Base-by-base conservation (phyloP, 2,113 vertebrate species). In the Barnardius zonarius region DNA sequence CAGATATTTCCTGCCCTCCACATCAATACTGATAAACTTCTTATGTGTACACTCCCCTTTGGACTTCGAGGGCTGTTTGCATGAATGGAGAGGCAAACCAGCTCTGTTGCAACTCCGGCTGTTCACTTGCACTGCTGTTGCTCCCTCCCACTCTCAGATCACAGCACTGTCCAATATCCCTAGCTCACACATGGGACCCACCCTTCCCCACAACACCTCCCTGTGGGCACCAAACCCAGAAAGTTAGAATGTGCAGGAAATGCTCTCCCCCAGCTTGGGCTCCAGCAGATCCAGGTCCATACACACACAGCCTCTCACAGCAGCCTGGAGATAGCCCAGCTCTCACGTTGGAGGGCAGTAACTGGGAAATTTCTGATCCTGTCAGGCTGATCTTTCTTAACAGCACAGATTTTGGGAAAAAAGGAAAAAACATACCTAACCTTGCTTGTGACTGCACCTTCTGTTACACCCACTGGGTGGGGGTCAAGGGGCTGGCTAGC, bases 401-500 rank as follows among this genome's bases (percentile, higher is more conserved):
- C 11, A 78, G 44, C 52, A 51, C 11, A 62, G 20, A 35, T 51
- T 19, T 69, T 1, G 25, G 35, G 3, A 2, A 55, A 86, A 78
- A 63, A 7, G 2, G 14, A 6, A 37, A 72, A 88, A 70, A n/a
- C 15, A 22, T 3, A 3, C 7, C 30, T 43, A 12, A n/a, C 79
- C 22, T 74, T 46, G 55, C 37, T 14, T 39, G 6, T 37, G 25
- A 67, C 20, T 90, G 51, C 48, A 48, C 27, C 5, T 68, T 66
- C 49, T 74, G 27, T 51, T 84, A 63, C 6, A 64, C 4, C 2
- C 0, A 0, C 19, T 51, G 62, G 6, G 23, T 3, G 6, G 6
- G 12, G 41, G 66, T 16, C 0, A 0, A 66, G 12, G 3, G 7
- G 13, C 28, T 35, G 46, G 5, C 17, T 57, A 44, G 24, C 24